phyloP scores from a whole-genome alignment of 2,888 invertebrate genomes.

The Tupiocoris notatus region DNA sequence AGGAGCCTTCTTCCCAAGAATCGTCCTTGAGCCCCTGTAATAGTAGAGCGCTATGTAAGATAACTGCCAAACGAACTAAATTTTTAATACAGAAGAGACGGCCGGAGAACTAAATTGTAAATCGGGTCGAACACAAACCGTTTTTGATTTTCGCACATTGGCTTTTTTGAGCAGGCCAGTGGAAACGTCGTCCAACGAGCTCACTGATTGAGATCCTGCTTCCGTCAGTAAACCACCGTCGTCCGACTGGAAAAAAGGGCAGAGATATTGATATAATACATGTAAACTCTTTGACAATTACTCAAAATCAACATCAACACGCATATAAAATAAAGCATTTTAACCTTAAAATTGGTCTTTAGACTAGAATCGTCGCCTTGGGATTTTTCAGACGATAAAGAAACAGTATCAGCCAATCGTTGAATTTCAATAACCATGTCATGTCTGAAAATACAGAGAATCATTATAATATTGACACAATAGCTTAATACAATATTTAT shows the following conservation, averaged over 20 bases:
- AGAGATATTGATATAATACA: not conserved
- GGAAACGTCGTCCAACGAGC: constrained; percentile 35
- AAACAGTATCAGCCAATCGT: constrained; percentile 20
- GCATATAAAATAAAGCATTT: not conserved
- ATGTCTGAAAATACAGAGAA: constrained; percentile 15
- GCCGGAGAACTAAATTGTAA: too few species aligned
- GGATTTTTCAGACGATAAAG: constrained; percentile 29
- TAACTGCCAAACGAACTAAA: too few species aligned
- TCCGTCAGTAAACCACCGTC: constrained; percentile 27
- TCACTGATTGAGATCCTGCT: constrained; percentile 35
- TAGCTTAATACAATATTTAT: too few species aligned
- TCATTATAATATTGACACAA: too few species aligned
- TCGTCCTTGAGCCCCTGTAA: constrained; percentile 28
- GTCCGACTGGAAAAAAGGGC: constrained; percentile 19
- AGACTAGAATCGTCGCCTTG: constrained; percentile 32
- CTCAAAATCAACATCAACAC: not conserved
- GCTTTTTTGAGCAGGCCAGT: constrained; percentile 30
- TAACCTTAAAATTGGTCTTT: constrained; percentile 23
- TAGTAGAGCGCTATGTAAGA: not conserved
- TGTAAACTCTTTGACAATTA: not conserved
- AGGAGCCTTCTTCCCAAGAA: constrained; percentile 60
- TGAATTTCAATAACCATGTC: constrained; percentile 35
- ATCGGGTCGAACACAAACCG: too few species aligned
- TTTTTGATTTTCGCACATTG: constrained; percentile 26
- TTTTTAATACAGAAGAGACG: too few species aligned